A percentile compares a stretch with the other conserved stretches of the same genome.
phyloP scores from a whole-genome alignment of 2,113 vertebrate species.

The Rousettus leschenaultii region DNA sequence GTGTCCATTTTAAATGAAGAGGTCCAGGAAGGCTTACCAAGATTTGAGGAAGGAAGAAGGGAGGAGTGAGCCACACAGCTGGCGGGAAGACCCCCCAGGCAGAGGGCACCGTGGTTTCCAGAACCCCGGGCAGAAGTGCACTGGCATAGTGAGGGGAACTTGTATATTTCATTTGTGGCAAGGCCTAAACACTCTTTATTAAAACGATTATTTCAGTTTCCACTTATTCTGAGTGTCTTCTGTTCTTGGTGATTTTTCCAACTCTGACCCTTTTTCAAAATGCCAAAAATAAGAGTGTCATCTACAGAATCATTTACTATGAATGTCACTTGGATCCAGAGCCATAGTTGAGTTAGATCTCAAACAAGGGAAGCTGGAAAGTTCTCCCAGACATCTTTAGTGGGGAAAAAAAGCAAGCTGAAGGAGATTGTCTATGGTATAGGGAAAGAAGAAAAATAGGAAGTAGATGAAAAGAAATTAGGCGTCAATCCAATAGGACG shows the following conservation, averaged over 20 bases:
- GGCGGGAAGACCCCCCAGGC: background rate
- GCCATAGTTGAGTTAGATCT: background rate
- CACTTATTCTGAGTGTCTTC: background rate
- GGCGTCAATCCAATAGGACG: fast-evolving
- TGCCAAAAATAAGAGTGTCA: background rate
- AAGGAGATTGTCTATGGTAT: too few relatives aligned
- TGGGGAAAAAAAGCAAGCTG: background rate
- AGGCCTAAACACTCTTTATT: background rate
- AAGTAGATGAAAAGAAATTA: background rate
- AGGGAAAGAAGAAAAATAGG: background rate
- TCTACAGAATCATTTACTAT: background rate
- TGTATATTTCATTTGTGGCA: fast-evolving
- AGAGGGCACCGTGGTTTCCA: background rate
- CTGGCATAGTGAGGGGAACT: fast-evolving
- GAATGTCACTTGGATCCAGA: background rate
- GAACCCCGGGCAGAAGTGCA: fast-evolving
- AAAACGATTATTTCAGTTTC: fast-evolving
- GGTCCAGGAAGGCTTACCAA: background rate
- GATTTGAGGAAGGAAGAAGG: background rate
- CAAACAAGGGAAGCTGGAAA: background rate
- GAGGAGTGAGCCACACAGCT: background rate
- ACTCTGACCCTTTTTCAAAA: background rate
- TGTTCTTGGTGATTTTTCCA: background rate
- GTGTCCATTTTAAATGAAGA: background rate
- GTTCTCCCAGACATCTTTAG: background rate